Percentiles rank a stretch among this genome's conserved stretches.
Conservation (phyloP, 2,888 invertebrate species). For the Drosophila kambysellisi region DNA sequence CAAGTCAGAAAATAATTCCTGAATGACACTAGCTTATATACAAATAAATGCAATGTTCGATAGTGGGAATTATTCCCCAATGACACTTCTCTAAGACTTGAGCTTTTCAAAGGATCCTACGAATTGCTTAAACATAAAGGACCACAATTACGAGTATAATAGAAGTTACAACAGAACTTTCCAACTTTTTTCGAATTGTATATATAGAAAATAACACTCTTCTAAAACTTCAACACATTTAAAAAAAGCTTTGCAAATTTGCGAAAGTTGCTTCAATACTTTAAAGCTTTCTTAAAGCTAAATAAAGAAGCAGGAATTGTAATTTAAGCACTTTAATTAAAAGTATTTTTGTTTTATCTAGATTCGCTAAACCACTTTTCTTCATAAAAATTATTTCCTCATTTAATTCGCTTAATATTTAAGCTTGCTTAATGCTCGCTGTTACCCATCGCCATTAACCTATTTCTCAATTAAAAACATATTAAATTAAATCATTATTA, state of each 20-base stretch:
- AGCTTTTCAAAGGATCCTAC: neutral
- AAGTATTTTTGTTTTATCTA: neutral
- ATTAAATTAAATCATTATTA: neutral
- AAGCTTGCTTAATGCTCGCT: neutral
- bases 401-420: neutral
- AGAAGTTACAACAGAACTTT: neutral
- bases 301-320: neutral
- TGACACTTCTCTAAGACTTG: neutral
- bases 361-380: neutral
- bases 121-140: neutral
- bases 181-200: neutral
- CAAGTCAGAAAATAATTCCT: constrained; percentile 1
- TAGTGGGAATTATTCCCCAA: neutral
- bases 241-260: neutral
- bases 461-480: neutral
- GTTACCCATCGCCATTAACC: neutral
- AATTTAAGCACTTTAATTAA: neutral
- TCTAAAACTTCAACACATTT: neutral
- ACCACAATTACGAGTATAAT: neutral
- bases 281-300: neutral
- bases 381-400: no score
- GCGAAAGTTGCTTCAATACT: neutral
- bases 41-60: neutral
- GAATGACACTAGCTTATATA: constrained; percentile 2
- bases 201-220: neutral